phyloP scores from a whole-genome alignment of 2,888 invertebrate genomes.

The Clitarchus hookeri region DNA sequence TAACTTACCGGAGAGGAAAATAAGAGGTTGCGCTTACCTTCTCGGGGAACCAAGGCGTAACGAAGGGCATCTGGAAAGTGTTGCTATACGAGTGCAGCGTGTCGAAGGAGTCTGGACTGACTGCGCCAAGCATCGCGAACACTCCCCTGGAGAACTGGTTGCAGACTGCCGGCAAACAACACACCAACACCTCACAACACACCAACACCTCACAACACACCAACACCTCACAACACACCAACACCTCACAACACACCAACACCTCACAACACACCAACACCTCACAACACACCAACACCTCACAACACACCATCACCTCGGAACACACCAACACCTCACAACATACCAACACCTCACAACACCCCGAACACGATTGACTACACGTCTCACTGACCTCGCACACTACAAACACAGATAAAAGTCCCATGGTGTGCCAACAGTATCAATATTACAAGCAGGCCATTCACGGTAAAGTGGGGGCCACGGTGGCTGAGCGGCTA shows the following conservation, averaged over 20 bases:
- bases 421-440: too few species aligned
- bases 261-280: not conserved
- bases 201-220: not conserved
- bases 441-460: too few species aligned
- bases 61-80: constrained; percentile 94
- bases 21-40: constrained; percentile 63
- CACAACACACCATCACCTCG: too few species aligned
- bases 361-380: too few species aligned
- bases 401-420: too few species aligned
- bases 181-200: not conserved
- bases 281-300: not conserved
- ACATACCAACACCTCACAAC: not conserved
- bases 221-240: not conserved
- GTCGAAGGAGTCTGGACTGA: constrained; percentile 92
- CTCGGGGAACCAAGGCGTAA: constrained; percentile 93
- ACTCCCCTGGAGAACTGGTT: constrained; percentile 89
- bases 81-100: constrained; percentile 92
- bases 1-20: too few species aligned
- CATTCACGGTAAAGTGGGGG: too few species aligned
- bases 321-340: not conserved
- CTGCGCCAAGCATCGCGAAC: constrained; percentile 87
- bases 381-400: not conserved
- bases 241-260: not conserved
- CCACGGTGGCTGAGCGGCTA: too few species aligned
- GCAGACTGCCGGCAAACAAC: constrained; percentile 69